A percentile compares a stretch with the other conserved stretches of the same genome.
Evolutionary conservation across 2,113 vertebrate species (phyloP).

Genomic region (Crocuta crocuta): DNA sequence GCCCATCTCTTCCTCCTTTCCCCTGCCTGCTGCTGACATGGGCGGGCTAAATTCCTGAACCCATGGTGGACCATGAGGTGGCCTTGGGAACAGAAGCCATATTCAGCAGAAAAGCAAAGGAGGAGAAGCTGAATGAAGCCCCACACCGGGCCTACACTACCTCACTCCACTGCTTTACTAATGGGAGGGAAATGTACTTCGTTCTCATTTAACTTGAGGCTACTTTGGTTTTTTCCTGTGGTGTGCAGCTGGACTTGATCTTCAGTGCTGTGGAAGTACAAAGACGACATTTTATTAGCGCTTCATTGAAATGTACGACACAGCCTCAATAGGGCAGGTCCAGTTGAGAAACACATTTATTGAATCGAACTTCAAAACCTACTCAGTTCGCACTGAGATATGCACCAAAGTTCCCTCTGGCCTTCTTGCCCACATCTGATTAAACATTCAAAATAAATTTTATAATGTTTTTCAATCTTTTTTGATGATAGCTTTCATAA

Average conservation of each 20-base stretch:
- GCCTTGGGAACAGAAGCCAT: not conserved
- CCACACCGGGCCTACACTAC: not conserved
- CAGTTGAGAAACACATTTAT: not conserved
- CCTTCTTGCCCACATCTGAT: conserved; percentile 32
- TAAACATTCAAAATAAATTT: conserved; percentile 58
- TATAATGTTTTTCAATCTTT: not conserved
- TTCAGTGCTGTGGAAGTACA: not conserved
- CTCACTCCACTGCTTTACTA: not conserved
- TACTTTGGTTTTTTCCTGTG: not conserved
- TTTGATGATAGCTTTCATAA: not conserved
- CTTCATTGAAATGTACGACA: not conserved
- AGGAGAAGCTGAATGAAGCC: not conserved
- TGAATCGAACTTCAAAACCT: conserved; percentile 20
- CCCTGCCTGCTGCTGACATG: not conserved
- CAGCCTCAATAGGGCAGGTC: not conserved
- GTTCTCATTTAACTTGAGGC: not conserved
- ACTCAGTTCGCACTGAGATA: not conserved
- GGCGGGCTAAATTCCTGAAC: not conserved
- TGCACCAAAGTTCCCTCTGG: not conserved
- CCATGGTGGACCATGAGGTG: not conserved
- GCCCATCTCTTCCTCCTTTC: not conserved
- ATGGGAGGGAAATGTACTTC: not conserved
- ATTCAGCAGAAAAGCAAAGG: not conserved
- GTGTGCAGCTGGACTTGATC: not conserved
- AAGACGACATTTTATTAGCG: not conserved